Base-by-base conservation (phyloP, 2,888 invertebrate genomes). In the Hemistola chrysoprasaria region DNA sequence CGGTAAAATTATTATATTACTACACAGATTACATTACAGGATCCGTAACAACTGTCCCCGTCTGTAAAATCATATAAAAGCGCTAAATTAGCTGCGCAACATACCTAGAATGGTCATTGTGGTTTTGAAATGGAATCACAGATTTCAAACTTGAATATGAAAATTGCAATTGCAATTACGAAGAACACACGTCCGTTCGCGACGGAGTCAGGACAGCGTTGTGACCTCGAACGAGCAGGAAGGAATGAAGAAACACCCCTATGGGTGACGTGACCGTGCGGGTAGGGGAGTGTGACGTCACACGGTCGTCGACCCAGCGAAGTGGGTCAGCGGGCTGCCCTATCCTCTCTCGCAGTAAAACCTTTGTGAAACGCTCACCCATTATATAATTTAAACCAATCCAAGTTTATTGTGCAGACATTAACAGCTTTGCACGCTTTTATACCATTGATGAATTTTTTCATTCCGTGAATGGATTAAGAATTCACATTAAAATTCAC, bases 261-360 rank as follows among this genome's bases (percentile, higher is more conserved):
- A 53, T 56, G 63, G 71, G 59, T 72, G 77, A 71, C 71, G 73
- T 61, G 72, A 53, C 60, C 45, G 50, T 48, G 53, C 54, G 56
- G 62, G 61, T 59, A 56, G 62, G 63, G 64, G 62, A 67, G 49
- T 59, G 65, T 86, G 87, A 87, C 87, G 87, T 86, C 87, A 87
- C 81, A 60, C 77, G 84, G 85, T 83, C 83, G 78, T 61, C 77
- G 77, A 86, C 78, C 84, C 66, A 58, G 61, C 60, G 63, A 87
- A 81, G 63, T 87, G 68, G 87, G 87, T 87, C 86, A 87, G 71
- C 75, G 62, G 69, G 69, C 65, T 72, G 78, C 71, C 75, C 78
- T 78, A 78, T 81, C 73, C 71, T 59, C 62, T 65, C 59, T 60
- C 54, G 56, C 59, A 65, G 59, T 53, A 56, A 56, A 57, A 53